Evolutionary conservation across 2,797 vertebrate species (phyloP), one percentile per base, ranked within the genome.

Genomic region (Apogon hyalosoma): DNA sequence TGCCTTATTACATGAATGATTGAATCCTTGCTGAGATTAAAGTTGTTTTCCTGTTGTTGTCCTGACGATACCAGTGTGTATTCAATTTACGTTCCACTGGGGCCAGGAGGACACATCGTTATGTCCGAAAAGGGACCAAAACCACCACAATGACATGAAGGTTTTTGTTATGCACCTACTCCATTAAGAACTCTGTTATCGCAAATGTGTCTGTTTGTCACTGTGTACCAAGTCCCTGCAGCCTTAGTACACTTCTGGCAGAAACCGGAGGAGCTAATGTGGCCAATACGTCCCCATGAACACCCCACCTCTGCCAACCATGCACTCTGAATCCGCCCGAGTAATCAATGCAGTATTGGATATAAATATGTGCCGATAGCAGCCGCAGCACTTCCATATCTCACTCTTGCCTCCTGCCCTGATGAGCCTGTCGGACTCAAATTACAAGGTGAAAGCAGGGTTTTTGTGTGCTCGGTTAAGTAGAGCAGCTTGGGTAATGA

Each of bases 391-490:
- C 72, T 71, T 79, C 78, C 72, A 62, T 59, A 69, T 81, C 72
- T 85, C 59, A 2, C 41, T 73, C 69, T 72, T 73, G 67, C 83
- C 73, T 86, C 64, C 82, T 72, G 74, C 79, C 47, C 73, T 70
- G 60, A 82, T 78, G 81, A 86, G 73, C 64, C 73, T 1, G 65
- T 72, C 67, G 58, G 75, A 75, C 90, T 90, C 78, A 69, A 88
- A 87, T 91, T 79, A 90, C 87, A 62, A 83, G 87, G 89, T 90
- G 83, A 92, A 91, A 84, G 80, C 54, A 0, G n/a, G 58, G 81
- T 68, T 89, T 90, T 80, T 69, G 82, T 86, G 69, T 16, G 39
- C 60, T 57, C 14, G 18, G 64, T 56, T 62, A 72, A 82, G 59
- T 73, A 40, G 68, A 83, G 80, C 62, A 63, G 74, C 77, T 63